Evolutionary conservation across 2,888 invertebrate species (phyloP), one percentile per base, ranked within the genome.

Genomic region (Crepidodera aurea): DNA sequence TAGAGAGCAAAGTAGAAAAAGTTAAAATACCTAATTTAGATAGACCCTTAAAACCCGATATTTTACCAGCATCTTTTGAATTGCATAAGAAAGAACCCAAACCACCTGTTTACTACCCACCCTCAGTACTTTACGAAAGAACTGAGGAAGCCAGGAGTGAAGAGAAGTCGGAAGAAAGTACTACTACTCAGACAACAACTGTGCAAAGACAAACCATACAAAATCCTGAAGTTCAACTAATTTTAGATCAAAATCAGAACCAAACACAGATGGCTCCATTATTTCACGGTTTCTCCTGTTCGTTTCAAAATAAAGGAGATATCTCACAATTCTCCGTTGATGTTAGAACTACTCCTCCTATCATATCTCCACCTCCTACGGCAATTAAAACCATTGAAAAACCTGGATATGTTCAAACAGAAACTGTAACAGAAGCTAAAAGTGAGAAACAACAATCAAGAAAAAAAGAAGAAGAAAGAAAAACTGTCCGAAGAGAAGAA

Each of bases 211-310:
- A 71, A 58, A 71, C 66, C 2, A 63, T 70, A 22, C 66, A 73
- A 39, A 67, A 70, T 50, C 64, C 67, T n/a, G 64, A 64, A 54
- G 13, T 60, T 10, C 61, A 62, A 62, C 18, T 65, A 32, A 25
- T 63, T 15, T 27, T 62, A 2, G 65, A 66, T 15, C 65, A 64
- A 10, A 64, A 66, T 34, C 48, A 54, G 19, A 27, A 18, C 3
- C 34, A 46, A 8, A 32, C 54, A 0, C 66, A 63, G 32, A 69
- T 68, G 57, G 62, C 73, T 19, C 77, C 77, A 6, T 29, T 76
- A 39, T 77, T 77, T 53, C 73, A 75, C 64, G 77, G 76, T 27
- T 76, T 77, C 44, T 72, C 70, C 25, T 77, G 77, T 59, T 77
- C 73, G 1, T 77, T 77, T 60, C 74, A 75, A 50, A 76, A 74